Base-by-base conservation (phyloP, 1,140 invertebrate genomes). In the Drosophila arawakana region DNA sequence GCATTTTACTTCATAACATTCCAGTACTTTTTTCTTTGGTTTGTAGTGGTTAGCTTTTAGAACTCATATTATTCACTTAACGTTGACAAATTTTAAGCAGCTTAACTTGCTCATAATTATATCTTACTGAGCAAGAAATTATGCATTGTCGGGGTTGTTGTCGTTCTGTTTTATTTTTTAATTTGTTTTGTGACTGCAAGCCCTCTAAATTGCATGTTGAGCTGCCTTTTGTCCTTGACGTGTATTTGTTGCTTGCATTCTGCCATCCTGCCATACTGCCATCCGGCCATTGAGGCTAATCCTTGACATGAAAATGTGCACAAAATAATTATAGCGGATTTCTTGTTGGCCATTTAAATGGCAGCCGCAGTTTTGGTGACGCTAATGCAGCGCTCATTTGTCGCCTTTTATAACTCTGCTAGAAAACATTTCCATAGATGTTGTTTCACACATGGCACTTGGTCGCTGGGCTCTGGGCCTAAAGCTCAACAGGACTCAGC, bases 371-470 rank as follows among this genome's bases (percentile, higher is more conserved):
- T 76, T 75, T 75, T 78, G 76, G 66, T 66, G 67, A 71, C 73
- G 63, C 77, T 79, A 69, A 69, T 78, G 70, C 75, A 65, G 75
- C 65, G 65, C 65, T 80, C 70, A 80, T 77, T 80, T 78, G 74
- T 78, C 78, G 78, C 71, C 47, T 70, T 30, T 37, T 37, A 43
- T 59, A 61, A 34, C 30, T 58, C 41, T 52, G 35, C 46, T 25
- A 7, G 2, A 41, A 10, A 41, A 11, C 59, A 60, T 8, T 30
- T 21, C 9, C 62, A 41, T 21, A 15, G 57, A 18, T 25, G 62
- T 37, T 41, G 47, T 30, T 43, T 55, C 66, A 66, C 66, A 66
- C 66, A 75, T 78, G 73, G 47, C 75, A 77, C 58, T 77, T 69
- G 50, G 25, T 21, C 9, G 7, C 37, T 54, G 34, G 50, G 7